Evolutionary conservation across 2,888 invertebrate species (phyloP), one percentile per base, ranked within the genome.

Genomic region (Drosophila buzzatii): DNA sequence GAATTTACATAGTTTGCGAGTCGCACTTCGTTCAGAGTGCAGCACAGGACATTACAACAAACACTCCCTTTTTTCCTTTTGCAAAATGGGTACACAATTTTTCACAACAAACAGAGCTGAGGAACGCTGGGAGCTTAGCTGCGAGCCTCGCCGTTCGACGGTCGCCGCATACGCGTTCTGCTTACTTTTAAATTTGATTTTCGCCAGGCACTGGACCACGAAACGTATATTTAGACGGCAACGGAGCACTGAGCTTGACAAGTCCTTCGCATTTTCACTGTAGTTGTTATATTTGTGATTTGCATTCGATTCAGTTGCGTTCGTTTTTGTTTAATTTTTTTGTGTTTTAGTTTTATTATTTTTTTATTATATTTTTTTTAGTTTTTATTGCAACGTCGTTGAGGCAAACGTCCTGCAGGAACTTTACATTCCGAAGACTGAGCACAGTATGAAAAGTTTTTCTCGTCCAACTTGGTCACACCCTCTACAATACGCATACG

Each of bases 401-500:
- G 73, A 73, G 71, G 80, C 70, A 79, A 79, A 89, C 75, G 83
- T 83, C 89, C 82, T 82, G 77, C 85, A 83, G 83, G 90, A 87
- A 90, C 91, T 92, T 89, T 75, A 88, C 90, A 90, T 92, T 90
- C 89, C 91, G 85, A 91, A 90, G 87, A 91, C 88, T 91, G 87
- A 91, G 90, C 89, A 90, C 90, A 91, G 91, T 92, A 92, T 91
- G 92, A 91, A 91, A 91, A 91, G 90, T 91, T 90, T 89, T 89
- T 82, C 86, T 88, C 90, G 74, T 92, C 91, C 92, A 92, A 92
- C 92, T 92, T 92, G 93, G 92, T 92, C 93, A 93, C 93, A 93
- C 93, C 93, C 93, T 93, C 93, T 91, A 90, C 89, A 91, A 87
- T 85, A 88, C 87, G 90, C 84, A 83, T 77, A 80, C 84, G 85